Evolutionary conservation across 2,888 invertebrate genomes (phyloP), one percentile per base, ranked within the genome.

Genomic region (Phalangium opilio): DNA sequence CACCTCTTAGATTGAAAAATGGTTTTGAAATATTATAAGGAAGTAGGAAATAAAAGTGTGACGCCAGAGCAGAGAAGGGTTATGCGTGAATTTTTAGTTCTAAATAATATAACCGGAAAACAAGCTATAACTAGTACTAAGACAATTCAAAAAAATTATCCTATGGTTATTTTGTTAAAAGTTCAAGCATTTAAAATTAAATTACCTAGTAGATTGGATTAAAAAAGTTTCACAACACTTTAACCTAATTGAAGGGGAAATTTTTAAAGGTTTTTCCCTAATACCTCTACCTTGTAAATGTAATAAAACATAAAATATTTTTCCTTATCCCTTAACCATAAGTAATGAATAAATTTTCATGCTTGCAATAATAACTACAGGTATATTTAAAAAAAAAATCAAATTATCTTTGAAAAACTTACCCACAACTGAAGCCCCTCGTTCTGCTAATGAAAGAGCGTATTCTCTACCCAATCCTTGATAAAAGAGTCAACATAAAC

Each of bases 401-500:
- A 43, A 43, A 33, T 17, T 18, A 33, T 33, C 5, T 11, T 21
- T 41, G 41, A 39, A 15, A 38, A 48, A 57, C 65, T 59, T 58
- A 70, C 71, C 71, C 21, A 98, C 89, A 18, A 98, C 90, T 63
- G 85, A 84, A 43, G 96, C 95, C 43, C 98, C 96, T 59, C 93
- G 76, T 2, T 83, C 81, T 1, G 80, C 95, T 65, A 98, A 79
- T 40, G 90, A 72, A 45, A 95, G 68, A 2, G 98, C 98, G 64
- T 98, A 98, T 19, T 85, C 83, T 60, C 80, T 77, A 12, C 96
- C 96, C 12, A 98, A 43, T 21, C 49, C 49, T 49, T 32, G 14
- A 43, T n/a, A 46, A 38, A 42, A 14, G 20, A 14, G 44, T 38
- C 11, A 38, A 19, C 19, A 10, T 44, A 35, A n/a, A 20, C 11